Conservation (phyloP, 2,888 invertebrate species). For the Drosophila subsilvestris region DNA sequence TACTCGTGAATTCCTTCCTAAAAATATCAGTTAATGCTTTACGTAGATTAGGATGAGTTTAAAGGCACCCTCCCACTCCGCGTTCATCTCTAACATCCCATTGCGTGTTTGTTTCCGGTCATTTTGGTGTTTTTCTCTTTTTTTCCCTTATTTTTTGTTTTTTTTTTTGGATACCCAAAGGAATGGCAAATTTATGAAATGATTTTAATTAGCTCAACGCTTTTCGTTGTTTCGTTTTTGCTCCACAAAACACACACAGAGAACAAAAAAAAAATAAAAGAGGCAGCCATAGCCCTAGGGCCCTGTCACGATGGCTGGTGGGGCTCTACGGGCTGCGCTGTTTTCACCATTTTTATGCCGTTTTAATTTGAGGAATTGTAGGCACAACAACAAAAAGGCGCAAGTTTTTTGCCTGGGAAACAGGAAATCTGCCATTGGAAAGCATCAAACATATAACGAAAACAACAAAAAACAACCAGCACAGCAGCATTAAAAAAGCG, state of each 20-base stretch:
- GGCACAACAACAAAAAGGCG: constrained; percentile 43
- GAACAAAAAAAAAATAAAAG: no score
- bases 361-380: constrained; percentile 63
- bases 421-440: constrained; percentile 72
- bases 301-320: constrained; percentile 17
- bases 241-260: no score
- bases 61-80: not conserved
- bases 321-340: constrained; percentile 6
- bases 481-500: not conserved
- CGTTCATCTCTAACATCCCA: not conserved
- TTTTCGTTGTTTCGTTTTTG: constrained; percentile 11
- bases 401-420: constrained; percentile 49
- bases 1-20: no score
- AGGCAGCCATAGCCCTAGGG: no score
- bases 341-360: constrained; percentile 52
- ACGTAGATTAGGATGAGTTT: not conserved
- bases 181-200: constrained; percentile 76
- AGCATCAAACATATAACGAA: constrained; percentile 64
- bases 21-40: no score
- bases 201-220: constrained; percentile 70
- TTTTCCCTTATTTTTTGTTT: not conserved
- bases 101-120: constrained; percentile 2
- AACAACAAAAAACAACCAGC: not conserved
- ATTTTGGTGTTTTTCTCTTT: not conserved
- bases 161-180: constrained; percentile 50